These are phyloP conservation scores for Serilophus lunatus DNA, from an alignment of 2,113 vertebrate genomes.

Conservation along the genomic window DNA sequence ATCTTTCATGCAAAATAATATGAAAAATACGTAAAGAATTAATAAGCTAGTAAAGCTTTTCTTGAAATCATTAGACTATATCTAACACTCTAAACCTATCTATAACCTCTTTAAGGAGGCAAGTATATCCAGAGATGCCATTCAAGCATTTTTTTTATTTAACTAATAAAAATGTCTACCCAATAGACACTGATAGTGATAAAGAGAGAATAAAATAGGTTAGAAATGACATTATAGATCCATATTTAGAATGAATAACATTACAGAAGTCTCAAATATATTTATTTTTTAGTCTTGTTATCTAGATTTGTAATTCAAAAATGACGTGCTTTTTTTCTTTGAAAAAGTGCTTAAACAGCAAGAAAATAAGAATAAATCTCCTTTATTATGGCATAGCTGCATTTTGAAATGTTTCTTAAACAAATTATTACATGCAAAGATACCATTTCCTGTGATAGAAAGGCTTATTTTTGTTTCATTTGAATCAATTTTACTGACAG, in stretches of 20 bases:
- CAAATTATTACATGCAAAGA: not conserved
- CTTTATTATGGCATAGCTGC: not conserved
- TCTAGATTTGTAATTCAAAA: not conserved
- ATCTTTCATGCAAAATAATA: not conserved
- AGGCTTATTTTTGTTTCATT: not conserved
- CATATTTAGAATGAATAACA: not conserved
- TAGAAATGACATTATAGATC: not conserved
- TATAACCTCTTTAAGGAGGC: not conserved
- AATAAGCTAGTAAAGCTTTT: not conserved
- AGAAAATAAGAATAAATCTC: not conserved
- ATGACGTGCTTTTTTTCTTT: not conserved
- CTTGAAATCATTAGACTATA: not conserved
- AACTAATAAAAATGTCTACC: conserved; percentile 16
- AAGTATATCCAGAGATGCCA: not conserved
- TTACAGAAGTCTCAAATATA: not conserved
- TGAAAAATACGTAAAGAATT: not conserved
- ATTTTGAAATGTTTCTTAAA: not conserved
- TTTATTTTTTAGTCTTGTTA: not conserved
- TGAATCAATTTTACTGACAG: not conserved
- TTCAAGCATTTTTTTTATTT: not conserved
- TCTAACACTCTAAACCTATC: not conserved
- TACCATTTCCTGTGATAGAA: not conserved
- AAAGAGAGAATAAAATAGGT: not conserved
- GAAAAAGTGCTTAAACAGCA: not conserved
- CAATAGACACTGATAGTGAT: conserved; percentile 1